These are phyloP conservation scores for Vulpes vulpes DNA, from an alignment of 2,113 vertebrate species.

Conservation along the genomic window DNA sequence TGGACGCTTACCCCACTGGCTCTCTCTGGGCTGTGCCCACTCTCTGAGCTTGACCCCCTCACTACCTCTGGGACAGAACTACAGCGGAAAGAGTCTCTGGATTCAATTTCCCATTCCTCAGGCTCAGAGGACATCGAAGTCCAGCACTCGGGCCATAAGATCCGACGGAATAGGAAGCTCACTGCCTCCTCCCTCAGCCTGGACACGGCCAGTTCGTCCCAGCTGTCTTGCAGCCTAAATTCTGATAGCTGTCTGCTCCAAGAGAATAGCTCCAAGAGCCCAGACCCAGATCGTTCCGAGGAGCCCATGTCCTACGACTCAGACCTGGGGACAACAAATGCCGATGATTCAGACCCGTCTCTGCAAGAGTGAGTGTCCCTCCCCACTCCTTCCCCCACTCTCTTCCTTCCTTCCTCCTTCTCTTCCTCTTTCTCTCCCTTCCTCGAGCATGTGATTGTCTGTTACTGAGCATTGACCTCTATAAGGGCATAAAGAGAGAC, in stretches of 20 bases:
- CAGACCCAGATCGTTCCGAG: constrained; percentile 82
- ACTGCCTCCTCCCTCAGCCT: constrained; percentile 93
- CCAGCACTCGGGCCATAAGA: constrained; percentile 82
- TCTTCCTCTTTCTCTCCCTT: not conserved
- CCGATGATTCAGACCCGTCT: constrained; percentile 83
- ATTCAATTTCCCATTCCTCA: constrained; percentile 93
- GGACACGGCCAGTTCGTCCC: constrained; percentile 93
- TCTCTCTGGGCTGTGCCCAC: constrained; percentile 93
- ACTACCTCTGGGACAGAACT: constrained; percentile 58
- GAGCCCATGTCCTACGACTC: constrained; percentile 90
- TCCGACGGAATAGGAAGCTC: constrained; percentile 82
- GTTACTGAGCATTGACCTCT: not conserved
- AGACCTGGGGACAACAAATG: constrained; percentile 80
- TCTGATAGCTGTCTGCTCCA: constrained; percentile 92
- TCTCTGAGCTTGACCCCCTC: constrained; percentile 85
- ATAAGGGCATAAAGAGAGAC: not conserved
- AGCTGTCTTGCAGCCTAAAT: constrained; percentile 96
- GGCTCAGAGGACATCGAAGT: constrained; percentile 89
- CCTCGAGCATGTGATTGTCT: not conserved
- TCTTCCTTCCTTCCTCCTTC: not conserved
- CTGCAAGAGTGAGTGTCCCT: constrained; percentile 91
- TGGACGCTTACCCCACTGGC: constrained; percentile 96
- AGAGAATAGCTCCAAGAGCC: constrained; percentile 87
- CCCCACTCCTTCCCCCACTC: too few species aligned
- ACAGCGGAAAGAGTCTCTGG: constrained; percentile 90